A percentile compares a stretch with the other conserved stretches of the same genome.
Evolutionary conservation across 2,797 vertebrate species (phyloP).

Genomic region (Rhadinocentrus ornatus): DNA sequence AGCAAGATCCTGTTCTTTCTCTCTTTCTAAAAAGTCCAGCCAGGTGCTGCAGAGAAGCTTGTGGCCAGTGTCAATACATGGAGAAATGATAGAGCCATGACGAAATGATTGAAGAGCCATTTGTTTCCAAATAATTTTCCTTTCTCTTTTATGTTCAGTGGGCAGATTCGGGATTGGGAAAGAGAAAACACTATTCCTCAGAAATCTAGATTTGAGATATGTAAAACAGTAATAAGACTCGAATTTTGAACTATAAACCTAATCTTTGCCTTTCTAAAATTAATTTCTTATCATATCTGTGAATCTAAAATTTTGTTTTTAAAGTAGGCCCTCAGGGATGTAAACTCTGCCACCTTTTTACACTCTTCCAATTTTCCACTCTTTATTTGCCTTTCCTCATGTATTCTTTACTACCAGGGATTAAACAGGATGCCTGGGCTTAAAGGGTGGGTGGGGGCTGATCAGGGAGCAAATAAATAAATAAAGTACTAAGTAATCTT

Average conservation of each 20-base stretch:
- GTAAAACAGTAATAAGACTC: neutral
- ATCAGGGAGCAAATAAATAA: constrained; percentile 76
- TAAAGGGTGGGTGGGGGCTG: constrained; percentile 35
- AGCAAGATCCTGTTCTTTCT: constrained; percentile 69
- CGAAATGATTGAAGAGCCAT: constrained; percentile 41
- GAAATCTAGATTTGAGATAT: neutral
- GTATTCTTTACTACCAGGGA: constrained; percentile 58
- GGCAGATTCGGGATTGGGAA: neutral
- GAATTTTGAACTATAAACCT: neutral
- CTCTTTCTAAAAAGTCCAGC: constrained; percentile 47
- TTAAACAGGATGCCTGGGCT: constrained; percentile 68
- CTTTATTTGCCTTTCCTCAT: constrained; percentile 39
- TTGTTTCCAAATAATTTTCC: constrained; percentile 30
- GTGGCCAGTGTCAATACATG: constrained; percentile 69
- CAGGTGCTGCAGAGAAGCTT: constrained; percentile 50
- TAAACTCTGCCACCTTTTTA: constrained; percentile 27
- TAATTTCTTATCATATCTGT: neutral
- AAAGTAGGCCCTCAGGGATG: constrained; percentile 23
- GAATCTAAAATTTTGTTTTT: constrained; percentile 19
- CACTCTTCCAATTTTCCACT: constrained; percentile 17
- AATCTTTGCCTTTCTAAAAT: neutral
- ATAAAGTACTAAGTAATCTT: constrained; percentile 78
- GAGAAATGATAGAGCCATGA: constrained; percentile 62
- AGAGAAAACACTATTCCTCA: neutral
- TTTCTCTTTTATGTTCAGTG: neutral